These are phyloP conservation scores for Cetoscarus ocellatus DNA, from an alignment of 2,797 vertebrate species.

Conservation along the genomic window DNA sequence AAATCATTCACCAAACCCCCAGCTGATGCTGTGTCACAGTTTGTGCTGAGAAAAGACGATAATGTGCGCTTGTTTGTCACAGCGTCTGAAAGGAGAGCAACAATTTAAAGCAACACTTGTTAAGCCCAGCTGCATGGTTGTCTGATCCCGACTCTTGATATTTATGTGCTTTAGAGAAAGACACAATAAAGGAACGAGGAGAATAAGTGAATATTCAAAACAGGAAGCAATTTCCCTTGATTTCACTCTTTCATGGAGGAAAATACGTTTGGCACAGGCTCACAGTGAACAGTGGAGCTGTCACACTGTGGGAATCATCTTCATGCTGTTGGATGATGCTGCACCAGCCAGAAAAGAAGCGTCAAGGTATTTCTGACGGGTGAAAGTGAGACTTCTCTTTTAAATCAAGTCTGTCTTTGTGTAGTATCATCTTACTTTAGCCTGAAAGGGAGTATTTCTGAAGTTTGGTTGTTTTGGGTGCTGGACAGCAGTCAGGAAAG, in stretches of 20 bases:
- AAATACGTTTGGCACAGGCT: constrained; percentile 30
- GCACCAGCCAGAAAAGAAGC: constrained; percentile 3
- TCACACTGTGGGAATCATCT: constrained; percentile 29
- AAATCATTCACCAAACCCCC: constrained; percentile 23
- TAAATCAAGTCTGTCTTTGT: background rate
- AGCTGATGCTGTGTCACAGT: constrained; percentile 41
- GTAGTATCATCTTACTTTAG: background rate
- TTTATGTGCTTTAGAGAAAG: constrained; percentile 50
- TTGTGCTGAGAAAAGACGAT: constrained; percentile 5
- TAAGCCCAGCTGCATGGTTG: constrained; percentile 64
- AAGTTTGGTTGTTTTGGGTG: too few relatives aligned
- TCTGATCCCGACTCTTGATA: constrained; percentile 58
- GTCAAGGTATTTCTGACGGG: background rate
- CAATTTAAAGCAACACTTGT: constrained; percentile 61
- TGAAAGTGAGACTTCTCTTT: background rate
- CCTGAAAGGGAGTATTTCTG: too few relatives aligned
- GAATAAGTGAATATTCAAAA: constrained; percentile 83
- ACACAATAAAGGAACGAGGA: constrained; percentile 41
- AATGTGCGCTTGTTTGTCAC: constrained; percentile 40
- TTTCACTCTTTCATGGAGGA: constrained; percentile 47
- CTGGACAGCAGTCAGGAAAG: too few relatives aligned
- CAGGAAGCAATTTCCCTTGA: constrained; percentile 85
- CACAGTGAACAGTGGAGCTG: constrained; percentile 27
- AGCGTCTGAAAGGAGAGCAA: constrained; percentile 45
- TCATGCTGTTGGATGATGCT: constrained; percentile 9